Evolutionary conservation across 2,113 vertebrate species (phyloP).

Genomic region (Mus pahari): DNA sequence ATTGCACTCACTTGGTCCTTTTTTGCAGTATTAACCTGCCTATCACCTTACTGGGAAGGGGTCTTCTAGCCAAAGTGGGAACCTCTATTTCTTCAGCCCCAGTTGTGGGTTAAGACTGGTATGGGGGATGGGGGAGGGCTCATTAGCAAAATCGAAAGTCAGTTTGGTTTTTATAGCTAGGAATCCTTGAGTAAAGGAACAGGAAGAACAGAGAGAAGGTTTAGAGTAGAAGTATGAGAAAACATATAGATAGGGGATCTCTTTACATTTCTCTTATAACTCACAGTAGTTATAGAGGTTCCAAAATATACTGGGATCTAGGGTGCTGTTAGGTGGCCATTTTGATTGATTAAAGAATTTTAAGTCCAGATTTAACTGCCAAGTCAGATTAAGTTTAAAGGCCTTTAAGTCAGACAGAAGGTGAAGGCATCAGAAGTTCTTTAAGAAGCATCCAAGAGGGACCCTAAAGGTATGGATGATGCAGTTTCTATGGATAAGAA

Average conservation of each 20-base stretch:
- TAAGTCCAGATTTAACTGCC: neutral
- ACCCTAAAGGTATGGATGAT: neutral
- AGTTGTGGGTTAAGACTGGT: neutral
- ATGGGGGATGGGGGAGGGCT: too few relatives aligned
- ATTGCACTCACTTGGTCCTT: too few relatives aligned
- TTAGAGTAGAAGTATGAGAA: neutral
- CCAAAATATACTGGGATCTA: neutral
- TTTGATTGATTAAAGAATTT: neutral
- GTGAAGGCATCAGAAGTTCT: neutral
- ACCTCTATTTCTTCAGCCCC: too few relatives aligned
- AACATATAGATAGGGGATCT: neutral
- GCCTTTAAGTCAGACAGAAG: neutral
- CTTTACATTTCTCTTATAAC: neutral
- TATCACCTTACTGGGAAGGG: too few relatives aligned
- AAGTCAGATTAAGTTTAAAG: neutral
- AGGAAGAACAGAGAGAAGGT: neutral
- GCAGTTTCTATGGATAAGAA: neutral
- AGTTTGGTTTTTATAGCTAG: neutral
- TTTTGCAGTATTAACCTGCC: too few relatives aligned
- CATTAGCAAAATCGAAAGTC: neutral
- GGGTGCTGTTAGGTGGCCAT: neutral
- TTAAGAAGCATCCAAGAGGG: neutral
- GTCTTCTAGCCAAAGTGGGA: too few relatives aligned
- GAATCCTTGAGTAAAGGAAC: neutral
- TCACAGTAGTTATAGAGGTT: neutral